Base-by-base conservation (phyloP, 2,888 invertebrate species). In the Agapetus fuscipes region DNA sequence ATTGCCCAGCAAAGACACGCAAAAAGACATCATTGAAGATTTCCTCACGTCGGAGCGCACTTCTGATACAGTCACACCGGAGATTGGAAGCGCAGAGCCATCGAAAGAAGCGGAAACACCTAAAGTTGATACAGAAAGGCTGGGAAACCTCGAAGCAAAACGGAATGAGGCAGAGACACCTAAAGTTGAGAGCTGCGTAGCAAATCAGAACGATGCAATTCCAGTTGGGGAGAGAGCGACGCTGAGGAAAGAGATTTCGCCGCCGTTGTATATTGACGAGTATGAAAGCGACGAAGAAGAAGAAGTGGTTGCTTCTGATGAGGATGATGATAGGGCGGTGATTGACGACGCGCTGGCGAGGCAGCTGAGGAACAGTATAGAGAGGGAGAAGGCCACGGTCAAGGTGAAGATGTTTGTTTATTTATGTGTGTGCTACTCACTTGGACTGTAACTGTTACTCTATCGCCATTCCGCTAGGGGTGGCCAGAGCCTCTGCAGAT, bases 181-280 rank as follows among this genome's bases (percentile, higher is more conserved):
- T n/a, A n/a, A n/a, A n/a, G n/a, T n/a, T n/a, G n/a, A n/a, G n/a
- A n/a, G n/a, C n/a, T n/a, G n/a, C n/a, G n/a, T n/a, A n/a, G n/a
- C n/a, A n/a, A n/a, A n/a, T n/a, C n/a, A n/a, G n/a, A n/a, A n/a
- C n/a, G n/a, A n/a, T n/a, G n/a, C n/a, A n/a, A n/a, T n/a, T n/a
- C n/a, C n/a, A n/a, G n/a, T n/a, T n/a, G n/a, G n/a, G n/a, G n/a
- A n/a, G n/a, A n/a, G n/a, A n/a, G n/a, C n/a, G 30, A 15, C 4
- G 55, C 57, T 6, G 58, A 59, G 30, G 59, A 10, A 27, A n/a
- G 27, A 27, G n/a, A 61, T n/a, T 62, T 65, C 45, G 52, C 66
- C 11, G 53, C 54, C 39, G 55, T 51, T 50, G 43, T 40, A 55
- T 28, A 63, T 59, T 32, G 59, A 57, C 20, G 54, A 52, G 34